These are phyloP conservation scores for Eumerus sabulonum DNA, from an alignment of 2,888 invertebrate genomes.

Conservation along the genomic window DNA sequence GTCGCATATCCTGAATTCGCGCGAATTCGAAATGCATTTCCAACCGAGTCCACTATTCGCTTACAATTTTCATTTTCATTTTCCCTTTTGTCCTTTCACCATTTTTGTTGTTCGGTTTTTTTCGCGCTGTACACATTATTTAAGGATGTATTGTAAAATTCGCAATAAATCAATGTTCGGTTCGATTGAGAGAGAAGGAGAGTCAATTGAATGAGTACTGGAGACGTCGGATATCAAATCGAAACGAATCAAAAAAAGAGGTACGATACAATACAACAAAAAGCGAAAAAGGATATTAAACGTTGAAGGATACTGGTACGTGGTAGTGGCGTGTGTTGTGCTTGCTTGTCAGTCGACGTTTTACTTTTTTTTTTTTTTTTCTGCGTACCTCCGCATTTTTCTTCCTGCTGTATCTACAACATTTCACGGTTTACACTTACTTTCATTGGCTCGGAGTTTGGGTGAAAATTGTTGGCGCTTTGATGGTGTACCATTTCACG, in stretches of 20 bases:
- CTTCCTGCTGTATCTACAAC: constrained; percentile 23
- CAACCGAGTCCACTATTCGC: constrained; percentile 14
- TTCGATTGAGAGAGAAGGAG: constrained; percentile 42
- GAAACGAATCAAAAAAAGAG: too few relatives aligned
- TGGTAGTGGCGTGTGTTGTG: constrained; percentile 33
- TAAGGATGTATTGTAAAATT: constrained; percentile 65
- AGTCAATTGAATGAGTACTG: constrained; percentile 42
- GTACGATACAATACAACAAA: neutral
- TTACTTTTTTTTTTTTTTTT: constrained; percentile 24
- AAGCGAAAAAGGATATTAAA: constrained; percentile 52
- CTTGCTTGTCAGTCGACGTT: constrained; percentile 36
- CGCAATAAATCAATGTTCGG: constrained; percentile 67
- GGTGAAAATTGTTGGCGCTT: constrained; percentile 54
- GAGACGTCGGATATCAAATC: constrained; percentile 7
- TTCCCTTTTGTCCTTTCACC: constrained; percentile 16
- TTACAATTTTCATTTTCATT: constrained; percentile 16
- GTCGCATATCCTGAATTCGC: constrained; percentile 55
- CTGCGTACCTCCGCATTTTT: constrained; percentile 10
- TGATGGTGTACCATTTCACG: constrained; percentile 24
- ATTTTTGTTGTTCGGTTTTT: too few relatives aligned
- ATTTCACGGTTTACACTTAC: constrained; percentile 58
- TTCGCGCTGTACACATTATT: constrained; percentile 46
- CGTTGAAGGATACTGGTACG: constrained; percentile 48
- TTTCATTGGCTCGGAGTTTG: constrained; percentile 40
- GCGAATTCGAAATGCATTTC: constrained; percentile 58